Percentiles rank a stretch among this genome's conserved stretches.
Evolutionary conservation across 2,888 invertebrate species (phyloP).

Genomic region (Lasius platythorax): DNA sequence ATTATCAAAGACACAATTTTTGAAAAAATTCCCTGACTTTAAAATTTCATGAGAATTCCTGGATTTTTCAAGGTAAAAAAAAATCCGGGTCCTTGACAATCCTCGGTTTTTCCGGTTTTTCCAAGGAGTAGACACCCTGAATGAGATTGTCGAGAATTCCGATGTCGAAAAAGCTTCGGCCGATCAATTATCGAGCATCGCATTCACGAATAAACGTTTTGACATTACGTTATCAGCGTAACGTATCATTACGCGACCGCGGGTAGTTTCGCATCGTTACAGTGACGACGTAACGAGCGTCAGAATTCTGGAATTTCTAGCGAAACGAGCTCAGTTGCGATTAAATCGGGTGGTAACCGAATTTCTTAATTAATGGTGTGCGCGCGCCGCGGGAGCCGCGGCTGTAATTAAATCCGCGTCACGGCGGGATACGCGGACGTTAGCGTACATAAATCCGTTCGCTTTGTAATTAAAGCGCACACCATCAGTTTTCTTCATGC

Average conservation of each 20-base stretch:
- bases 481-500: conserved; percentile 60
- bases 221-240: background rate
- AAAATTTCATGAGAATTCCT: no score
- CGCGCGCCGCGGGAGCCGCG: conserved; percentile 61
- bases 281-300: conserved; percentile 18
- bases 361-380: conserved; percentile 65
- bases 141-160: background rate
- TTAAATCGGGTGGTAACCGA: conserved; percentile 51
- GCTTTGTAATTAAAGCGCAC: conserved; percentile 67
- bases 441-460: conserved; percentile 67
- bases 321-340: conserved; percentile 3
- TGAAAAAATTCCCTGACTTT: no score
- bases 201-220: background rate
- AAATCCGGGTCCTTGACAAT: no score
- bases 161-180: background rate
- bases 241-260: conserved; percentile 14
- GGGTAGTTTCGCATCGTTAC: background rate
- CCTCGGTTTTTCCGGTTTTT: no score
- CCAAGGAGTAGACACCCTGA: no score
- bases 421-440: conserved; percentile 62
- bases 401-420: conserved; percentile 69
- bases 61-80: no score
- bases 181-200: conserved; percentile 7
- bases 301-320: conserved; percentile 19
- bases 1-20: no score